phyloP scores from a whole-genome alignment of 2,113 vertebrate genomes.

The Catagonus wagneri region DNA sequence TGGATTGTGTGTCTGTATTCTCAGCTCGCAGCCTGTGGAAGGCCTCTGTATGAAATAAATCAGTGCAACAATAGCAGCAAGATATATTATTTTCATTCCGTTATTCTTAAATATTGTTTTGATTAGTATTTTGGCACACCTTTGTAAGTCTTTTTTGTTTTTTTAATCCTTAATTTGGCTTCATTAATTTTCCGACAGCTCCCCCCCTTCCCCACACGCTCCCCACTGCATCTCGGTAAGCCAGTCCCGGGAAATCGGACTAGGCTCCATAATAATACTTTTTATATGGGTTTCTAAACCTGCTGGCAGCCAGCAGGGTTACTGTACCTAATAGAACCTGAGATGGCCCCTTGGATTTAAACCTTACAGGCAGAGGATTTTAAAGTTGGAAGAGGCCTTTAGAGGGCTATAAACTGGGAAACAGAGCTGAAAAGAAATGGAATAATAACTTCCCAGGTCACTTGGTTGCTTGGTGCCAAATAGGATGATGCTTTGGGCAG shows the following conservation, averaged over 20 bases:
- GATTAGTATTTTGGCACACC: not conserved
- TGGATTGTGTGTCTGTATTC: not conserved
- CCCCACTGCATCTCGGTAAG: not conserved
- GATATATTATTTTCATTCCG: not conserved
- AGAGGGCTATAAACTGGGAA: not conserved
- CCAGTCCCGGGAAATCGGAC: not conserved
- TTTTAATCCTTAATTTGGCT: not conserved
- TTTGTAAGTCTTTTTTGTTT: not conserved
- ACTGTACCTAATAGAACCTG: not conserved
- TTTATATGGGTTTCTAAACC: slow-evolving; percentile 46
- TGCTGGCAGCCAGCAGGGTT: not conserved
- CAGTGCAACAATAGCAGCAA: not conserved
- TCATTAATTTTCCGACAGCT: not conserved
- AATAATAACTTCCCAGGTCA: not conserved
- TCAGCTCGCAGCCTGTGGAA: not conserved
- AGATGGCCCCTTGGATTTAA: not conserved
- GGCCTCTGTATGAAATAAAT: not conserved
- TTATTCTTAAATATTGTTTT: not conserved
- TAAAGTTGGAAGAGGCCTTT: not conserved
- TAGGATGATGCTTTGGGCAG: not conserved
- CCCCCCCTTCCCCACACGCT: not conserved
- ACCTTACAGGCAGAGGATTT: slow-evolving; percentile 29
- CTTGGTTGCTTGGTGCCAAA: not conserved
- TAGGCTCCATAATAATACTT: not conserved
- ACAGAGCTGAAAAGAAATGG: not conserved